These are phyloP conservation scores for Brachionus koreanus DNA, from an alignment of 1,140 invertebrate species.

Conservation along the genomic window DNA sequence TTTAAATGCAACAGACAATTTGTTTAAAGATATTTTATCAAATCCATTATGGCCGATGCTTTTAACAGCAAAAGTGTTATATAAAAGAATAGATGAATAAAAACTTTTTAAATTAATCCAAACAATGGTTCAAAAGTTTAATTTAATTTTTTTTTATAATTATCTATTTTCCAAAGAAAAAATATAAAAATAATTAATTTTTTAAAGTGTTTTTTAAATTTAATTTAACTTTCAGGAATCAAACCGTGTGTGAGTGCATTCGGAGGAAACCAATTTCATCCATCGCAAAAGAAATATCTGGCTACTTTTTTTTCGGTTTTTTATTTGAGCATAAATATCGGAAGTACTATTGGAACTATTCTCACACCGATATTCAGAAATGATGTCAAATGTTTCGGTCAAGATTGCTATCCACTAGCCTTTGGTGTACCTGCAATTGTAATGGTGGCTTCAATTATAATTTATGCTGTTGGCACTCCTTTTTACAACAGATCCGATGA, in stretches of 20 bases:
- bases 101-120: no score
- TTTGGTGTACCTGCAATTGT: slow-evolving; percentile 83
- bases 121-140: no score
- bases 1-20: no score
- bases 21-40: no score
- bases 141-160: no score
- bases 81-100: no score
- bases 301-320: slow-evolving; percentile 79
- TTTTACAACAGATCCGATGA: slow-evolving; percentile 42
- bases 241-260: slow-evolving; percentile 95
- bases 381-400: slow-evolving; percentile 75
- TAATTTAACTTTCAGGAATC: slow-evolving; percentile 63
- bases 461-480: slow-evolving; percentile 40
- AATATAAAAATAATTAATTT: not conserved
- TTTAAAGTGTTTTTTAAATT: not conserved
- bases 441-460: slow-evolving; percentile 64
- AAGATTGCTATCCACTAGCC: slow-evolving; percentile 80
- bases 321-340: slow-evolving; percentile 87
- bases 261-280: slow-evolving; percentile 79
- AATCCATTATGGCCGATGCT: no score
- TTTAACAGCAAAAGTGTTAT: no score
- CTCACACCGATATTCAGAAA: slow-evolving; percentile 77
- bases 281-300: not conserved
- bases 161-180: no score
- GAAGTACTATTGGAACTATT: slow-evolving; percentile 83